These are phyloP conservation scores for Furcifer pardalis DNA, from an alignment of 2,797 vertebrate species.

Conservation along the genomic window DNA sequence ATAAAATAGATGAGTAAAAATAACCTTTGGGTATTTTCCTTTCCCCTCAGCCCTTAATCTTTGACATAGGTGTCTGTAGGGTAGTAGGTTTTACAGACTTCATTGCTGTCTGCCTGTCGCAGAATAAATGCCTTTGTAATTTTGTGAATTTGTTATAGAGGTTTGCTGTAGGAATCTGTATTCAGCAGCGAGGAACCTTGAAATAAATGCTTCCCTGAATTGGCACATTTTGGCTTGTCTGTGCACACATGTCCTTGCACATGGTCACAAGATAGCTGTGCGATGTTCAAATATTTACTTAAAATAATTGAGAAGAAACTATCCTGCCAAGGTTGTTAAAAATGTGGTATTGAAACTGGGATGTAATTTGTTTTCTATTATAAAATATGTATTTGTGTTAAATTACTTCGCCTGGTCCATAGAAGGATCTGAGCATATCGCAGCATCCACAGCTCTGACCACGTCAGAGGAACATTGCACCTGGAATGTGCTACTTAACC, in stretches of 20 bases:
- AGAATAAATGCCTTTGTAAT: constrained; percentile 1
- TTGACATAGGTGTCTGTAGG: too few relatives aligned
- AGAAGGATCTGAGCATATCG: not conserved
- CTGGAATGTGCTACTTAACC: not conserved
- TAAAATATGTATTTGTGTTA: constrained; percentile 51
- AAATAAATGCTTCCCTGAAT: constrained; percentile 31
- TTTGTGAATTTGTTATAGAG: constrained; percentile 7
- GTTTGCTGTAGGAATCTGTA: constrained; percentile 2
- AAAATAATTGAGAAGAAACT: constrained; percentile 60
- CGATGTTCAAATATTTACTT: constrained; percentile 68
- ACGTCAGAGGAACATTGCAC: not conserved
- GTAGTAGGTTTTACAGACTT: not conserved
- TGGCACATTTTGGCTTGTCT: constrained; percentile 36
- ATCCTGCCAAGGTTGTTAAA: constrained; percentile 39
- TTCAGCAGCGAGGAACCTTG: not conserved
- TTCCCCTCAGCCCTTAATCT: not conserved
- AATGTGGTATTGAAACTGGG: constrained; percentile 16
- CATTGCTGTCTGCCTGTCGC: not conserved
- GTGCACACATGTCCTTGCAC: too few relatives aligned
- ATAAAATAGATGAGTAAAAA: not conserved
- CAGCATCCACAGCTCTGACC: too few relatives aligned
- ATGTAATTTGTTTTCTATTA: constrained; percentile 56
- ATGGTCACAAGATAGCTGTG: constrained; percentile 26
- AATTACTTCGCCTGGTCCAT: constrained; percentile 42
- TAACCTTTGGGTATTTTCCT: too few relatives aligned